Base-by-base conservation (phyloP, 1,140 invertebrate species). In the Scaptodrosophila lebanonensis region DNA sequence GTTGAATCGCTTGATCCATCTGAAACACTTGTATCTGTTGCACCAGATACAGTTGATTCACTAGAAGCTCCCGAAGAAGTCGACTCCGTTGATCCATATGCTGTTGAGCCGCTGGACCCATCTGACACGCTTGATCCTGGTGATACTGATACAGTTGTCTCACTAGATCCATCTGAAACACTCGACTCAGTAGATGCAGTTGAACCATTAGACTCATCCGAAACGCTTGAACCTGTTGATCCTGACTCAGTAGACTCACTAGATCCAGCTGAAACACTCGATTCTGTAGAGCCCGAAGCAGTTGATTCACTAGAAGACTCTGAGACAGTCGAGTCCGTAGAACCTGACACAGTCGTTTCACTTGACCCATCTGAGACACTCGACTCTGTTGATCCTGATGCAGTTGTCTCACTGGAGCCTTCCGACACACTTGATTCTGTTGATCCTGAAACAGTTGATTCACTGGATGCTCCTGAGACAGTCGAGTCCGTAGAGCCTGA, bases 221-320 rank as follows among this genome's bases (percentile, higher is more conserved):
- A 49, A 0, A 60, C 39, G 2, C 50, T 44, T 5, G 15, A 22
- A 2, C 25, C 66, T 2, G 32, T 56, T 3, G 51, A 45, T 6
- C 50, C 54, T 9, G 66, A 49, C 9, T n/a, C 35, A 8, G 30
- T 45, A 35, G 29, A 25, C 5, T 58, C 27, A 6, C 35, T 66
- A 0, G 67, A 63, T 0, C 22, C 2, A 9, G 20, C 52, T 1
- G 49, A 49, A 0, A 48, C 32, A 1, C 61, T 33, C 17, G 47
- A 42, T n/a, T 15, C 18, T 25, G 22, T 25, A 4, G 22, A 25
- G 8, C 22, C 22, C 3, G 22, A 25, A 4, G 3, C 22, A 25
- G 22, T 25, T 25, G 22, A 25, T 3, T 25, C 22, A 8, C 22
- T 25, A 25, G 22, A 25, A 4, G 3, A 3, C 3, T 25, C 22